Percentiles rank a stretch among this genome's conserved stretches.
phyloP scores from a whole-genome alignment of 2,888 invertebrate genomes.

The Oscheius sp. region DNA sequence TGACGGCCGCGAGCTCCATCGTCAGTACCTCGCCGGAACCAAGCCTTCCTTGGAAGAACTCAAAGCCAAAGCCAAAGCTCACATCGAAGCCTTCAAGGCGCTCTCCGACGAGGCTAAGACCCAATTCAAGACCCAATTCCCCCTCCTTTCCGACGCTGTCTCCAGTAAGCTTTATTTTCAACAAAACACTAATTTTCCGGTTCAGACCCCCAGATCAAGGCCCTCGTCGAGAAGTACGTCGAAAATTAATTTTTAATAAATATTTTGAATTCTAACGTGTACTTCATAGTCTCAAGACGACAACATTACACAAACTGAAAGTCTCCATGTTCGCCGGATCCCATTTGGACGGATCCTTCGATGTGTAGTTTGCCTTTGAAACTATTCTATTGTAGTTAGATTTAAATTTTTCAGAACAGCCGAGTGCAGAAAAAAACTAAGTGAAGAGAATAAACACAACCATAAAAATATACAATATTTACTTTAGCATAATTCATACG shows the following conservation, averaged over 20 bases:
- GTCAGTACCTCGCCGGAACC: constrained; percentile 61
- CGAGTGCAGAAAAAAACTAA: no score
- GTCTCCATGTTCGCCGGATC: no score
- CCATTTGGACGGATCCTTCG: no score
- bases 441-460: no score
- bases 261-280: background rate
- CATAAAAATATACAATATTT: no score
- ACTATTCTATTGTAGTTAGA: no score
- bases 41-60: constrained; percentile 65
- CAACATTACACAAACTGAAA: background rate
- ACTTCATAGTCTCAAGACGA: background rate
- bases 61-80: constrained; percentile 48
- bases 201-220: constrained; percentile 27
- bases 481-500: no score
- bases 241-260: constrained; percentile 1
- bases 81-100: constrained; percentile 60
- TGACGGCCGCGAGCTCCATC: constrained; percentile 63
- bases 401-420: no score
- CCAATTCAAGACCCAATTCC: constrained; percentile 63
- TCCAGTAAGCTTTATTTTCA: no score
- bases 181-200: constrained; percentile 35
- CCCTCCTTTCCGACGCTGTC: constrained; percentile 61
- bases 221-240: constrained; percentile 35
- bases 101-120: constrained; percentile 65
- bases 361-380: no score